Evolutionary conservation across 2,888 invertebrate species (phyloP), one percentile per base, ranked within the genome.

Genomic region (Coenonympha arcania): DNA sequence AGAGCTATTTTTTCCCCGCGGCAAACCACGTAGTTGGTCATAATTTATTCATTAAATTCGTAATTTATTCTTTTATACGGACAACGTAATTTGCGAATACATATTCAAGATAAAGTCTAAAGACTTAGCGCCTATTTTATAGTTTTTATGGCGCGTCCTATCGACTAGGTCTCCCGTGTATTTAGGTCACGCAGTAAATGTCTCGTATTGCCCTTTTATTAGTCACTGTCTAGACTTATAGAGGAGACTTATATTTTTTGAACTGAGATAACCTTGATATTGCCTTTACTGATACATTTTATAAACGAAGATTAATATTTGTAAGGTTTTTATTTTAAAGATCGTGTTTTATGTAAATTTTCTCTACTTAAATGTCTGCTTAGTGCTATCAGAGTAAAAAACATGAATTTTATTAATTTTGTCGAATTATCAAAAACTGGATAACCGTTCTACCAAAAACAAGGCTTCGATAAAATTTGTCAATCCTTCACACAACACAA

Each of bases 11-110:
- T 84, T 84, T 83, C 77, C 76, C 43, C 71, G 69, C 73, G 69
- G 70, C 74, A 61, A 69, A 71, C 72, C 71, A 67, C 71, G 70
- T 69, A 71, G 71, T 69, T n/a, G 67, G 66, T 75, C 72, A 77
- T 82, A 81, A 84, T 83, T 80, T 84, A 85, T 85, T 82, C 79
- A 83, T 81, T 80, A 79, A 79, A 72, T 66, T 68, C 52, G 66
- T 80, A 78, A 83, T 79, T 78, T 78, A 82, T 79, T 76, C 65
- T 71, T 76, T 75, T 75, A 75, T 74, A 64, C 45, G 37, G 47
- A 56, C 48, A 50, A 48, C 64, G 68, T 76, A 73, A 73, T 78
- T 77, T 66, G 78, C 69, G 58, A 69, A 71, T 71, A 54, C n/a
- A n/a, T n/a, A n/a, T n/a, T n/a, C n/a, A n/a, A n/a, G n/a, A 57